phyloP scores from a whole-genome alignment of 2,888 invertebrate species.

The Podabrus alpinus region DNA sequence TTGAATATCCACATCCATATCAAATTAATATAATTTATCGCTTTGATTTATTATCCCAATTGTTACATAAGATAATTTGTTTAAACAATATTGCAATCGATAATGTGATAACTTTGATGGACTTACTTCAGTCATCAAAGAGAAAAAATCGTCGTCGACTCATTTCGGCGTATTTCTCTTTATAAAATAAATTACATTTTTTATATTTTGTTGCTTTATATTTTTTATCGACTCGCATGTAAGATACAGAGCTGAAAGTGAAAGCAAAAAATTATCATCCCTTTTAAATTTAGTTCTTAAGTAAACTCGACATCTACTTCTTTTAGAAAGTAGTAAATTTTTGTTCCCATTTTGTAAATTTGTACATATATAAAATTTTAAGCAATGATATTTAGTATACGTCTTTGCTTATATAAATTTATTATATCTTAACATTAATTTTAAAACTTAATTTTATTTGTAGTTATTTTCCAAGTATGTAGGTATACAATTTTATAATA shows the following conservation, averaged over 20 bases:
- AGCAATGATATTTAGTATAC: no score
- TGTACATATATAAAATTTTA: no score
- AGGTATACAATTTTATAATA: no score
- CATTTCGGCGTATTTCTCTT: background rate
- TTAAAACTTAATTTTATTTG: no score
- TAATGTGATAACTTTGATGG: background rate
- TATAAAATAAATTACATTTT: background rate
- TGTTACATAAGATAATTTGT: background rate
- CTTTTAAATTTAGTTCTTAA: background rate
- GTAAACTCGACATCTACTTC: background rate
- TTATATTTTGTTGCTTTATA: background rate
- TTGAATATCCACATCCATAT: slow-evolving; percentile 27
- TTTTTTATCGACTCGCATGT: background rate
- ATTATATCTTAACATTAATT: no score
- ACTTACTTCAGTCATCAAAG: background rate
- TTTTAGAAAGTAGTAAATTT: background rate
- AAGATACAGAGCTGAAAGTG: background rate
- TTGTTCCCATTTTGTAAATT: background rate
- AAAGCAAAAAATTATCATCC: background rate
- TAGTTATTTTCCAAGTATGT: no score
- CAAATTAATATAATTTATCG: slow-evolving; percentile 29
- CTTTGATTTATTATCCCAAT: slow-evolving; percentile 3
- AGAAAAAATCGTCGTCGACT: background rate
- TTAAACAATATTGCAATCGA: background rate
- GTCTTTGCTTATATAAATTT: no score